Base-by-base conservation (phyloP, 2,797 vertebrate genomes). In the Mionectes olivaceus region DNA sequence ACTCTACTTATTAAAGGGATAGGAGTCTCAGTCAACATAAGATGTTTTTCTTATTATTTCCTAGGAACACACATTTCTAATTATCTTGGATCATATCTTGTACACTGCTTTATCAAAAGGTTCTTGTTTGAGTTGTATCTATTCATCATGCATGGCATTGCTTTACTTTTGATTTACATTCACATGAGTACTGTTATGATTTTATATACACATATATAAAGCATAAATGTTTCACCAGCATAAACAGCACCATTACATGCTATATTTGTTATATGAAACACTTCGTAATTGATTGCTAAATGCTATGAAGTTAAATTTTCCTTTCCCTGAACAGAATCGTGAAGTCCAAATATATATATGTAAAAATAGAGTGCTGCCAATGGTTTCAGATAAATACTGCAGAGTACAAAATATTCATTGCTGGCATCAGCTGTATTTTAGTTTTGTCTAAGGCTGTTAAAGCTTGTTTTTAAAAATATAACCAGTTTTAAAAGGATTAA, bases 161-260 rank as follows among this genome's bases (percentile, higher is more conserved):
- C 74, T 90, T 68, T 59, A 53, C 41, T 86, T 83, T 56, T 57
- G 19, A 84, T 89, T 92, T 61, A 63, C 27, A 69, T 35, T 84
- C 47, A 63, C 2, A 3, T 55, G n/a, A 78, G 67, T 52, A 69
- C 39, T 61, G 39, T 82, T 78, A 67, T 19, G 35, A 73, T 43
- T 91, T 92, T 78, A 92, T 73, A 86, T 30, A 92, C 53, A 86
- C 22, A 50, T 39, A 43, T 53, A 87, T 56, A 87, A 91, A 49
- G 25, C 19, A 76, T 46, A 74, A 91, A 83, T 68, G 69, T 43
- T 84, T 90, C 65, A 76, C 50, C 56, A 91, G 74, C 59, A 84
- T 74, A 76, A 90, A 90, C 57, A 81, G 23, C 55, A 84, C 55
- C 49, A 76, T 79, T 90, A 78, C 61, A 60, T 84, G 81, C 53